These are phyloP conservation scores for Yponomeuta plumbellus DNA, from an alignment of 2,888 invertebrate genomes.

Conservation along the genomic window DNA sequence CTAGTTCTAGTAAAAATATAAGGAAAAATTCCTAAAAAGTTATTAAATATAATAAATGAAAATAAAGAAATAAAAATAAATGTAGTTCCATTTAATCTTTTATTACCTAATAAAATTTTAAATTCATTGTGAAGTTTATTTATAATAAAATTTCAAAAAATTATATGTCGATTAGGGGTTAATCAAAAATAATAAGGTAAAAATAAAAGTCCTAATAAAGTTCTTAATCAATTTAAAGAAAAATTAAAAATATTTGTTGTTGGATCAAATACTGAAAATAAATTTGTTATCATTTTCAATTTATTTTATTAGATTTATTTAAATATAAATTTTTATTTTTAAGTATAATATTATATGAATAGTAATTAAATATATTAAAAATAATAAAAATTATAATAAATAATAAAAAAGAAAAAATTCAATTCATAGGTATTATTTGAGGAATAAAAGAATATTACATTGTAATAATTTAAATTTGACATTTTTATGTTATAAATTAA, in stretches of 20 bases:
- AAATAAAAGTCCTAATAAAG: conserved; percentile 66
- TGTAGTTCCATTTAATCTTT: conserved; percentile 63
- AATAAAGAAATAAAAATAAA: conserved; percentile 77
- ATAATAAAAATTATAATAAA: conserved; percentile 57
- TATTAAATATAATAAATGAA: conserved; percentile 79
- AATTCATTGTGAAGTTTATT: conserved; percentile 73
- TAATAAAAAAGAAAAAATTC: conserved; percentile 66
- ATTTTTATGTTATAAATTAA: conserved; percentile 73
- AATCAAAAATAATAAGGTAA: conserved; percentile 73
- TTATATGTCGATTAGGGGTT: conserved; percentile 68
- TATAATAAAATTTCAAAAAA: conserved; percentile 67
- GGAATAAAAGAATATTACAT: conserved; percentile 80
- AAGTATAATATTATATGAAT: conserved; percentile 45
- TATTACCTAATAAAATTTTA: conserved; percentile 69
- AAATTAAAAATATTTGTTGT: conserved; percentile 67
- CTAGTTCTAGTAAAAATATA: conserved; percentile 83
- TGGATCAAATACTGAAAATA: conserved; percentile 83
- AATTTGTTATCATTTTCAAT: conserved; percentile 81
- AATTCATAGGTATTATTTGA: conserved; percentile 80
- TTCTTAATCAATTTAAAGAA: conserved; percentile 78
- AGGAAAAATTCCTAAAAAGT: conserved; percentile 81
- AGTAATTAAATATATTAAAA: conserved; percentile 74
- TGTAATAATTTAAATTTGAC: conserved; percentile 81
- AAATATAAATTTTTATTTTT: conserved; percentile 35
- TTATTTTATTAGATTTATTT: conserved; percentile 35